Evolutionary conservation across 2,113 vertebrate genomes (phyloP).

Genomic region (Corydoras maculifer): DNA sequence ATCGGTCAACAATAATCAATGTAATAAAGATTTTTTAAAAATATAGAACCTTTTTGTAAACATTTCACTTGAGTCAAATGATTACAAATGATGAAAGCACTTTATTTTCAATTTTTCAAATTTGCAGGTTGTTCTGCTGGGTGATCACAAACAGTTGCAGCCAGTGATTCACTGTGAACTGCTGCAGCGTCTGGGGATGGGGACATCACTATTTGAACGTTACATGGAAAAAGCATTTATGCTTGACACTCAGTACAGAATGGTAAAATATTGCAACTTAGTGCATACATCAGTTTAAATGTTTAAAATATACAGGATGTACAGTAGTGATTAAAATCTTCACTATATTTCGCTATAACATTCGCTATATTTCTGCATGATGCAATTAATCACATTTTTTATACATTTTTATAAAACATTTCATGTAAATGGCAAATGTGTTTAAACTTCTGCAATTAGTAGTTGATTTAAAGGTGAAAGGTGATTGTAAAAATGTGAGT

Average conservation of each 20-base stretch:
- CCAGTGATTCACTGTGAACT: conserved; percentile 63
- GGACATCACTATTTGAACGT: conserved; percentile 72
- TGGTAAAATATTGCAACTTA: conserved; percentile 57
- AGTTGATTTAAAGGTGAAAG: too few relatives aligned
- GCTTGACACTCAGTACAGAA: conserved; percentile 76
- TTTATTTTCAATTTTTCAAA: neutral
- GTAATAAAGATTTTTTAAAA: too few relatives aligned
- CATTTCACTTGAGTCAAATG: too few relatives aligned
- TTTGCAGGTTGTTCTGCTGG: conserved; percentile 78
- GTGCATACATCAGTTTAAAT: neutral
- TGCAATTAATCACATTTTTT: too few relatives aligned
- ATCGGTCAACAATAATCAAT: neutral
- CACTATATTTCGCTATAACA: too few relatives aligned
- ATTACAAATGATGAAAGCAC: too few relatives aligned
- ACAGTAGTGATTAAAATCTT: neutral
- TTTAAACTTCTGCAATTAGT: too few relatives aligned
- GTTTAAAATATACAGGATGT: neutral
- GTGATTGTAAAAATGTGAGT: too few relatives aligned
- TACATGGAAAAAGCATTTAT: conserved; percentile 57
- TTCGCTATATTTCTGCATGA: too few relatives aligned
- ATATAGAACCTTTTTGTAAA: too few relatives aligned
- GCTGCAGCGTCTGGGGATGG: conserved; percentile 69
- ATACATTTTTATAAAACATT: too few relatives aligned
- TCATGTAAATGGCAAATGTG: too few relatives aligned
- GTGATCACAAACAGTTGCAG: conserved; percentile 79